phyloP scores from a whole-genome alignment of 2,888 invertebrate genomes.

The Eupithecia tripunctaria region DNA sequence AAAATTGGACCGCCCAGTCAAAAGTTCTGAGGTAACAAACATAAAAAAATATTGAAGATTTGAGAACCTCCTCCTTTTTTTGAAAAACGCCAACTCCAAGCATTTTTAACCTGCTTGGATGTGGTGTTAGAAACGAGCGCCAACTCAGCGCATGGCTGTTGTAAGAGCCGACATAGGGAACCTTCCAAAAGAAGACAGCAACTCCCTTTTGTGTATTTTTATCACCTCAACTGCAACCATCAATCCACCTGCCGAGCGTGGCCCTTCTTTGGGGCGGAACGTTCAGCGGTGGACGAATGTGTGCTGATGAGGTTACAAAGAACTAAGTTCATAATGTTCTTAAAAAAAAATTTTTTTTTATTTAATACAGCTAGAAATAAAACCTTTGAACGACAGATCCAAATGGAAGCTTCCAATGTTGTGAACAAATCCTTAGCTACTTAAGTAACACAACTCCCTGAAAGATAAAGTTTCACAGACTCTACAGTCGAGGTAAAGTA shows the following conservation, averaged over 20 bases:
- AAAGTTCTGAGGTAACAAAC: too few relatives aligned
- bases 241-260: background rate
- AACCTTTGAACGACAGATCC: background rate
- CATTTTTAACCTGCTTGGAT: too few relatives aligned
- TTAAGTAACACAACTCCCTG: constrained; percentile 1
- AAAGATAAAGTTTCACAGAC: constrained; percentile 19
- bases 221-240: background rate
- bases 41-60: too few relatives aligned
- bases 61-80: too few relatives aligned
- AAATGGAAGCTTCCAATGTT: background rate
- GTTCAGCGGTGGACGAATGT: background rate
- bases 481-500: constrained; percentile 11
- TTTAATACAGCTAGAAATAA: background rate
- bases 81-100: too few relatives aligned
- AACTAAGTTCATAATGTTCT: background rate
- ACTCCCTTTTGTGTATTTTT: background rate
- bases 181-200: background rate
- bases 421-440: background rate
- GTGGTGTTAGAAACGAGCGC: too few relatives aligned
- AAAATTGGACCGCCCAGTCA: too few relatives aligned
- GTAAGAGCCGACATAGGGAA: background rate
- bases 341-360: background rate
- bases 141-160: background rate
- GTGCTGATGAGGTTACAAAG: background rate
- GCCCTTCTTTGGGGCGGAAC: background rate